Conservation (phyloP, 2,888 invertebrate species). For the Reticulitermes lucifugus region DNA sequence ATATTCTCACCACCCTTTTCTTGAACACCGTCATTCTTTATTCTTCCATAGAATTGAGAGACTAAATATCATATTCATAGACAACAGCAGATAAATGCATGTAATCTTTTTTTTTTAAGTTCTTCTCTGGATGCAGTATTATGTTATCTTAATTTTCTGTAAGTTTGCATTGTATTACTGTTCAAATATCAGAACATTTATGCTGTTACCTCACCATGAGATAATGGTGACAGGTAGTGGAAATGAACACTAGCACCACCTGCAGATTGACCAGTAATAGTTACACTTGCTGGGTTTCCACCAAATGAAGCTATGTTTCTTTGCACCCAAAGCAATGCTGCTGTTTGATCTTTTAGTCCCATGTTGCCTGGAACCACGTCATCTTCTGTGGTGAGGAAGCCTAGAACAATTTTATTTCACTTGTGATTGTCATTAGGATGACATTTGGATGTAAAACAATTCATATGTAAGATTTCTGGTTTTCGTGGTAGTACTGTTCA, state of each 20-base stretch:
- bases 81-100: neutral
- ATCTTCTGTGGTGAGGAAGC: slow-evolving; percentile 82
- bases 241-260: slow-evolving; percentile 82
- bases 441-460: too few species aligned
- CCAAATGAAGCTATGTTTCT: slow-evolving; percentile 77
- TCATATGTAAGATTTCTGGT: too few species aligned
- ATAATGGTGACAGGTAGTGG: slow-evolving; percentile 74
- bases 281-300: slow-evolving; percentile 77
- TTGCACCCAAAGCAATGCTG: slow-evolving; percentile 78
- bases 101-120: too few species aligned
- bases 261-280: slow-evolving; percentile 77
- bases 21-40: too few species aligned
- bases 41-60: neutral
- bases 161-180: neutral
- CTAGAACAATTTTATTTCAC: slow-evolving; percentile 60
- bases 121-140: too few species aligned
- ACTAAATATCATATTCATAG: neutral
- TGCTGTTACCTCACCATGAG: slow-evolving; percentile 65
- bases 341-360: slow-evolving; percentile 79
- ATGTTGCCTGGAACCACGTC: slow-evolving; percentile 76
- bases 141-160: too few species aligned
- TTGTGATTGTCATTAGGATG: too few species aligned
- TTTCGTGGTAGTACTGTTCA: too few species aligned
- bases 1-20: too few species aligned
- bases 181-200: neutral